Percentiles rank a stretch among this genome's conserved stretches.
These are phyloP conservation scores for Neoscelio sp. DNA, from an alignment of 2,888 invertebrate genomes.

Conservation along the genomic window DNA sequence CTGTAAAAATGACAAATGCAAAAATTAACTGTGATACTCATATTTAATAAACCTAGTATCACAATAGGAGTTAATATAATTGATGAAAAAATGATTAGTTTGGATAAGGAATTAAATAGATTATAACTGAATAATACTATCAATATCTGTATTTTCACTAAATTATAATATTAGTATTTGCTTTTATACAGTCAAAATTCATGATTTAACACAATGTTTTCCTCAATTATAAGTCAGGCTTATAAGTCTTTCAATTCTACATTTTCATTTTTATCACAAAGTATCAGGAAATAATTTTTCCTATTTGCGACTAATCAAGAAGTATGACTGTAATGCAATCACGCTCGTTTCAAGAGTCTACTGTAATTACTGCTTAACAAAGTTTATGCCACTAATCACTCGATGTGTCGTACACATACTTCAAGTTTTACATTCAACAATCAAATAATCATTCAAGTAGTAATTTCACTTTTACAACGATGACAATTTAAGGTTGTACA, in stretches of 20 bases:
- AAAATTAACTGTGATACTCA: no score
- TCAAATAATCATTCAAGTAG: slow-evolving; percentile 65
- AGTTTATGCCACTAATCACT: slow-evolving; percentile 63
- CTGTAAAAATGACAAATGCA: background rate
- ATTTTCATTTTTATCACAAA: slow-evolving; percentile 62
- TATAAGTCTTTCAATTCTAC: slow-evolving; percentile 48
- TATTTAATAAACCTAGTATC: slow-evolving; percentile 22
- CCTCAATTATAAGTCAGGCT: slow-evolving; percentile 47
- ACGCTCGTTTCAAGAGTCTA: slow-evolving; percentile 60
- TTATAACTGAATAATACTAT: slow-evolving; percentile 60
- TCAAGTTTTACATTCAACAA: slow-evolving; percentile 63
- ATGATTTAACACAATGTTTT: slow-evolving; percentile 41
- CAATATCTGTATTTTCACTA: slow-evolving; percentile 66
- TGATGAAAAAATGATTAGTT: slow-evolving; percentile 39
- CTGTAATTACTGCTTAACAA: slow-evolving; percentile 63
- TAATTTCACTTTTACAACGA: slow-evolving; percentile 65
- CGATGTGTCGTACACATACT: slow-evolving; percentile 62
- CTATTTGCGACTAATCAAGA: slow-evolving; percentile 58
- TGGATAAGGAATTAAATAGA: slow-evolving; percentile 62
- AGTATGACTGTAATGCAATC: slow-evolving; percentile 66
- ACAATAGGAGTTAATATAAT: slow-evolving; percentile 32
- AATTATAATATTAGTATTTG: slow-evolving; percentile 66
- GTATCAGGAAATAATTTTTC: slow-evolving; percentile 52
- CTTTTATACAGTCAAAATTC: slow-evolving; percentile 57
- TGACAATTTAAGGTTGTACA: slow-evolving; percentile 63